Evolutionary conservation across 1,140 invertebrate genomes (phyloP).

Genomic region (Cataglyphis hispanica): DNA sequence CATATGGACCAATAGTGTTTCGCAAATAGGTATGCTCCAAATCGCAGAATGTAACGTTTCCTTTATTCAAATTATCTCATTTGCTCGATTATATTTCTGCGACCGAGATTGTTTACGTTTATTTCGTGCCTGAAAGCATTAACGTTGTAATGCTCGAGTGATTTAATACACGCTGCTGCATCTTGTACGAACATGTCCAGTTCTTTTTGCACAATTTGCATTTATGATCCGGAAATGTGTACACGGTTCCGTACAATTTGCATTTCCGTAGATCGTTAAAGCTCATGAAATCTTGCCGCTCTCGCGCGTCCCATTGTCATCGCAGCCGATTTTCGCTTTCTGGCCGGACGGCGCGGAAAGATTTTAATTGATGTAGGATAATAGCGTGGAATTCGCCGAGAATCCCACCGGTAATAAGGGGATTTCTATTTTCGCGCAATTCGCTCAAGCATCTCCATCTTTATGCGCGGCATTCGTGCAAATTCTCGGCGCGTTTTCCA

Average conservation of each 20-base stretch:
- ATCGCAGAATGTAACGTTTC: not conserved
- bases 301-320: not conserved
- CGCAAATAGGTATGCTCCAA: conserved; percentile 30
- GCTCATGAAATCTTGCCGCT: conserved; percentile 15
- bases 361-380: conserved; percentile 55
- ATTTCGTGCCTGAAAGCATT: not conserved
- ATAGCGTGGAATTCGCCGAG: conserved; percentile 30
- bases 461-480: conserved; percentile 13
- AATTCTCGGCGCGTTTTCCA: conserved; percentile 39
- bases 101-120: conserved; percentile 1
- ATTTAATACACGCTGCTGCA: not conserved
- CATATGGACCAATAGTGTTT: conserved; percentile 17
- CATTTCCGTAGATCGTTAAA: conserved; percentile 59
- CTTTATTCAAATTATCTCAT: conserved; percentile 44
- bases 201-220: conserved; percentile 47
- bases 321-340: conserved; percentile 8
- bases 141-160: not conserved
- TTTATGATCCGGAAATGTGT: conserved; percentile 30
- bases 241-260: conserved; percentile 25
- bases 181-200: not conserved
- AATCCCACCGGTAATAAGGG: conserved; percentile 43
- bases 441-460: conserved; percentile 20
- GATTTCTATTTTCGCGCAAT: conserved; percentile 39
- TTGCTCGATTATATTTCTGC: conserved; percentile 16
- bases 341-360: not conserved